phyloP scores from a whole-genome alignment of 2,888 invertebrate species.

The Trachelus iudaicus region DNA sequence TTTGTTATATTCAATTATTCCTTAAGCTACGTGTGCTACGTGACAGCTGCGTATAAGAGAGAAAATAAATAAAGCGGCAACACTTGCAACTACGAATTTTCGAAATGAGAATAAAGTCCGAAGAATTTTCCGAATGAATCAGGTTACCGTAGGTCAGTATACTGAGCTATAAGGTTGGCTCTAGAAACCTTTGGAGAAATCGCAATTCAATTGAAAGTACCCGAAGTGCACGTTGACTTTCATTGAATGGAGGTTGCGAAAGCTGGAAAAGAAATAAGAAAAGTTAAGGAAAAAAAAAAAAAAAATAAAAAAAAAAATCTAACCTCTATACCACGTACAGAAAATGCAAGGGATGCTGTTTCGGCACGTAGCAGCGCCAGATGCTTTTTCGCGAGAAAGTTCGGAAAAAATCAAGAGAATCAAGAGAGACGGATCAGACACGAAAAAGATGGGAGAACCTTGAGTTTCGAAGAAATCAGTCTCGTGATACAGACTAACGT shows the following conservation, averaged over 20 bases:
- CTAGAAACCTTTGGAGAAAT: background rate
- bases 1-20: background rate
- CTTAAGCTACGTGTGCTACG: background rate
- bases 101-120: no score
- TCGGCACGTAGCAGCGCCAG: background rate
- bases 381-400: background rate
- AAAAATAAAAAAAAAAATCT: background rate
- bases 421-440: no score
- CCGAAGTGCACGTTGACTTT: background rate
- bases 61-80: background rate
- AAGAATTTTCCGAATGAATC: background rate
- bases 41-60: background rate
- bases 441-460: background rate
- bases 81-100: no score
- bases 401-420: background rate
- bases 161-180: background rate
- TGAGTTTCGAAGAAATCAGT: background rate
- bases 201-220: background rate
- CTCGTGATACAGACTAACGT: background rate
- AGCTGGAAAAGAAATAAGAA: background rate
- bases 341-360: background rate
- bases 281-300: background rate
- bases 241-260: background rate
- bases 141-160: background rate
- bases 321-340: background rate